Base-by-base conservation (phyloP, 2,888 invertebrate species). In the Sylvicola fuscatus region DNA sequence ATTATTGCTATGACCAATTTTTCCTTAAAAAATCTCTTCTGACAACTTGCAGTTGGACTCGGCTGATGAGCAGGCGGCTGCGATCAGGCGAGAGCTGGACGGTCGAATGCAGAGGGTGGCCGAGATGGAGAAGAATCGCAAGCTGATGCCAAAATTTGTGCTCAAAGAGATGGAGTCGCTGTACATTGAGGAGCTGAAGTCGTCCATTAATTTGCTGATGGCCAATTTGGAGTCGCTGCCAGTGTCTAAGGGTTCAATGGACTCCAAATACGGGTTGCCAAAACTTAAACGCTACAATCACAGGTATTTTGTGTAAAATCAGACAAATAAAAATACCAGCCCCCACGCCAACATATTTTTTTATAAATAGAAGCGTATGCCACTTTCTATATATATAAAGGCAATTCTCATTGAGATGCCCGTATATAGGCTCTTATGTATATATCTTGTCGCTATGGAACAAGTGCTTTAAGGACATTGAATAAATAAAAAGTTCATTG, bases 161-260 rank as follows among this genome's bases (percentile, higher is more conserved):
- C 72, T 99, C 48, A 99, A 99, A 71, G 98, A 99, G 66, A 98
- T 98, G 98, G 98, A 98, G 65, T 89, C 90, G 36, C 72, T 99
- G 52, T 98, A 93, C 67, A 82, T 97, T 52, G 98, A 99, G 67
- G 98, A 98, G 63, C 66, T 93, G 52, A 90, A 93, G 62, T 81
- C 93, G 40, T 90, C 93, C 44, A 95, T 99, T 60, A 97, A 95
- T 64, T 72, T 92, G 48, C 68, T 99, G 51, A 98, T 98, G 89
- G 87, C 89, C 43, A 98, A 98, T 69, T 70, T 98, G 60, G 98
- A 98, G 69, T 93, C 93, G 39, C 72, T 98, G 43, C 98, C 98
- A 32, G 97, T 98, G 43, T 92, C 95, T 40, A 95, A 97, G 63
- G 93, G 95, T 51, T 87, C 90, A 48, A 86, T 89, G 55, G 92